Base-by-base conservation (phyloP, 2,888 invertebrate genomes). In the Trichopoda pennipes region DNA sequence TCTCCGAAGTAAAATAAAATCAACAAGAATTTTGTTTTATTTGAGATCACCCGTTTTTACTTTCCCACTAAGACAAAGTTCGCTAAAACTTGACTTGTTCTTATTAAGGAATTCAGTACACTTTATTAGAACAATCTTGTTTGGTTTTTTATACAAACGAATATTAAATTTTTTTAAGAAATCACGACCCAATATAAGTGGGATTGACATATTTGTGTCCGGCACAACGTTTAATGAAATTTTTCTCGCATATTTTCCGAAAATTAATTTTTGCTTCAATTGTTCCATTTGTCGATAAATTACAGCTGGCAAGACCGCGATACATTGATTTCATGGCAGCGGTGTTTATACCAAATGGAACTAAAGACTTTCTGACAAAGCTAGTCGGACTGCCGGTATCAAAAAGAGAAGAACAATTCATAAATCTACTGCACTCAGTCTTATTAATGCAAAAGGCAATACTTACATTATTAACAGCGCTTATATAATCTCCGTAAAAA, bases 371-470 rank as follows among this genome's bases (percentile, higher is more conserved):
- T 44, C 21, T 17, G 3, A 72, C 16, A 63, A 72, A 79, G 42
- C 56, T 79, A 82, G 66, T 70, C n/a, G 64, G 74, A 82, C 72
- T 79, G 12, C 55, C 69, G 64, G 70, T 73, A 76, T 77, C 70
- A 38, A 77, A 76, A 80, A 83, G 80, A 55, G 69, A 80, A 83
- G 68, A n/a, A 32, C 23, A 51, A 12, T 66, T 53, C n/a, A 64
- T 68, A 73, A 63, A 80, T 47, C 28, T 49, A 53, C 10, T 60
- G 63, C 68, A 53, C 75, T 68, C 60, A n/a, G n/a, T n/a, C n/a
- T n/a, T n/a, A n/a, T n/a, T n/a, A n/a, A n/a, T n/a, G n/a, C n/a
- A n/a, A n/a, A n/a, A n/a, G n/a, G n/a, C n/a, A n/a, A n/a, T n/a
- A n/a, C n/a, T n/a, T n/a, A n/a, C n/a, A n/a, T n/a, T n/a, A n/a